Evolutionary conservation across 2,888 invertebrate species (phyloP).

Genomic region (Serrognathus titanus): DNA sequence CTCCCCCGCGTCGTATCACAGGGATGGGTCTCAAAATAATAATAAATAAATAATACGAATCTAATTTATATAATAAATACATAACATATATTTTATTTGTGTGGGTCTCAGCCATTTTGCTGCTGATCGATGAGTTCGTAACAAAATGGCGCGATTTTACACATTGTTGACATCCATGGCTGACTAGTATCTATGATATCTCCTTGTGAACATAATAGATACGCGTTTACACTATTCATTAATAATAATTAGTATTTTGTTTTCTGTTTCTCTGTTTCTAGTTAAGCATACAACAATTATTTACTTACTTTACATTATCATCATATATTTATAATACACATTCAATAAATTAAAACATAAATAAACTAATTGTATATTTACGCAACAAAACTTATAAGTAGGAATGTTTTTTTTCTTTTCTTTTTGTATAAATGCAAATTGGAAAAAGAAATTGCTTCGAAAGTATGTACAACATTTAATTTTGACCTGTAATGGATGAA

Average conservation of each 20-base stretch:
- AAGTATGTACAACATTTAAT: no score
- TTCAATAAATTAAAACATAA: conserved; percentile 9
- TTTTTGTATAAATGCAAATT: no score
- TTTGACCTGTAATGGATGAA: no score
- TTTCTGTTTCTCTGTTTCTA: conserved; percentile 7
- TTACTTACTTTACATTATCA: conserved; percentile 3
- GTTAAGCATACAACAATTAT: conserved; percentile 19
- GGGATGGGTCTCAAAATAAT: neutral
- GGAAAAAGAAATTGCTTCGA: no score
- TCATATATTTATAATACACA: conserved; percentile 6
- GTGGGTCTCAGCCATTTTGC: conserved; percentile 33
- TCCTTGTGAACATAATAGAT: conserved; percentile 22
- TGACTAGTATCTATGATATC: conserved; percentile 40
- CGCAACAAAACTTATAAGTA: no score
- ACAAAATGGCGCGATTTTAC: conserved; percentile 32
- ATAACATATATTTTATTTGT: conserved; percentile 45
- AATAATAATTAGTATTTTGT: neutral
- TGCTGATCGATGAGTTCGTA: conserved; percentile 10
- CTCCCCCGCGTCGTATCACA: neutral
- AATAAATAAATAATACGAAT: conserved; percentile 28
- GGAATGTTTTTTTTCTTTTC: no score
- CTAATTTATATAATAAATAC: conserved; percentile 48
- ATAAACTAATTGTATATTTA: neutral
- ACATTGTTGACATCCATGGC: conserved; percentile 37
- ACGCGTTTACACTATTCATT: conserved; percentile 1